These are phyloP conservation scores for Cinclus cinclus DNA, from an alignment of 2,113 vertebrate genomes.

Conservation along the genomic window DNA sequence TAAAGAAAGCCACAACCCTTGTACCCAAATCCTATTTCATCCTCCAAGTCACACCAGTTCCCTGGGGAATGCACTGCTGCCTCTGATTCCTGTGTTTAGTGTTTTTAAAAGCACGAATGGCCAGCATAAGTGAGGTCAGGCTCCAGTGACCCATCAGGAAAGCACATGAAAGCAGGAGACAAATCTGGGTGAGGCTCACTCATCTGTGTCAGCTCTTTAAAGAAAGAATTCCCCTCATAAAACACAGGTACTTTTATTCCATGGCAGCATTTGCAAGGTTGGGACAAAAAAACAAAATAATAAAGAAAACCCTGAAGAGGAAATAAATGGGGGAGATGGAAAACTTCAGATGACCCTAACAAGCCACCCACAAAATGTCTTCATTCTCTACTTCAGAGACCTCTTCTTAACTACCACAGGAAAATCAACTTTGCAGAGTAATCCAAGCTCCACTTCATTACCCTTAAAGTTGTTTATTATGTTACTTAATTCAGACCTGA, in stretches of 20 bases:
- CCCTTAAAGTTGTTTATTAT: neutral
- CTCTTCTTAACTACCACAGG: neutral
- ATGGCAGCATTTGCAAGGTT: neutral
- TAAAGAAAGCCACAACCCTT: neutral
- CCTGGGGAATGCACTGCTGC: neutral
- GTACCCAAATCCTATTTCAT: neutral
- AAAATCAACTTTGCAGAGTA: neutral
- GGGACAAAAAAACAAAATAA: neutral
- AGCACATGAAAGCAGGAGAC: neutral
- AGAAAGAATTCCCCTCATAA: neutral
- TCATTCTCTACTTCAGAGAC: neutral
- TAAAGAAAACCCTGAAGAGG: neutral
- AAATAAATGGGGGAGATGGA: neutral
- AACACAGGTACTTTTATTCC: neutral
- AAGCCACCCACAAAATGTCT: neutral
- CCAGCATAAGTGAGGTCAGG: neutral
- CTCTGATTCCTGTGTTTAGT: neutral
- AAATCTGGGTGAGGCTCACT: slow-evolving; percentile 24
- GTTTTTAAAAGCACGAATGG: neutral
- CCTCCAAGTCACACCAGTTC: neutral
- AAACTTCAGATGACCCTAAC: neutral
- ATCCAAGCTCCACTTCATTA: neutral
- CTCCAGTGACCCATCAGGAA: slow-evolving; percentile 6
- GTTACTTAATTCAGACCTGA: neutral
- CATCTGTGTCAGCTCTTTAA: neutral